phyloP scores from a whole-genome alignment of 2,888 invertebrate genomes.

The Drosophila engyochracea region DNA sequence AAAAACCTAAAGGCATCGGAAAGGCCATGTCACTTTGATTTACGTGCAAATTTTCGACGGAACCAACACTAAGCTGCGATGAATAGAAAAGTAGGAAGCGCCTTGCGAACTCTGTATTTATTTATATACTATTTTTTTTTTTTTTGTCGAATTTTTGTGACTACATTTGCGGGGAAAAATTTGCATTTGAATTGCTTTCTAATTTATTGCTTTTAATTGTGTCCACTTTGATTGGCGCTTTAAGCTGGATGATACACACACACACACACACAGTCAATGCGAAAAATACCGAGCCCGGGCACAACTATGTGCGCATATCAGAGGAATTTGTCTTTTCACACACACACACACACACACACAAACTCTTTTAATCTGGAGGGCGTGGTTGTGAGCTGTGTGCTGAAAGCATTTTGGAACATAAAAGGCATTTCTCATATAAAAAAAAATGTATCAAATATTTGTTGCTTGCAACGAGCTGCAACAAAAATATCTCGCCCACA shows the following conservation, averaged over 20 bases:
- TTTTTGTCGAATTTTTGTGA: constrained; percentile 46
- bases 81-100: constrained; percentile 23
- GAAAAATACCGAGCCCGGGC: constrained; percentile 35
- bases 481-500: constrained; percentile 69
- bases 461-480: constrained; percentile 57
- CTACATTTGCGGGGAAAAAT: constrained; percentile 45
- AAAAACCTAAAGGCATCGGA: constrained; percentile 33
- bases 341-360: constrained; percentile 1
- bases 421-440: constrained; percentile 74
- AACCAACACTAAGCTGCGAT: constrained; percentile 17
- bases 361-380: background rate
- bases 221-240: constrained; percentile 49
- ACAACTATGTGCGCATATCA: constrained; percentile 46
- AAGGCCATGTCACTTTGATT: constrained; percentile 74
- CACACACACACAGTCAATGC: background rate
- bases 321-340: constrained; percentile 56
- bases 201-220: constrained; percentile 73
- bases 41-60: constrained; percentile 54
- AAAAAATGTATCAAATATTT: constrained; percentile 77
- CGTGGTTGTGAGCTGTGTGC: constrained; percentile 12
- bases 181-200: constrained; percentile 70
- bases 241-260: constrained; percentile 38
- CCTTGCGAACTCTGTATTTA: constrained; percentile 17
- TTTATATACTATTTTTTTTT: background rate
- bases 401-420: constrained; percentile 57